Conservation (phyloP, 1,140 invertebrate genomes). For the Drosophila pseudoananassae region DNA sequence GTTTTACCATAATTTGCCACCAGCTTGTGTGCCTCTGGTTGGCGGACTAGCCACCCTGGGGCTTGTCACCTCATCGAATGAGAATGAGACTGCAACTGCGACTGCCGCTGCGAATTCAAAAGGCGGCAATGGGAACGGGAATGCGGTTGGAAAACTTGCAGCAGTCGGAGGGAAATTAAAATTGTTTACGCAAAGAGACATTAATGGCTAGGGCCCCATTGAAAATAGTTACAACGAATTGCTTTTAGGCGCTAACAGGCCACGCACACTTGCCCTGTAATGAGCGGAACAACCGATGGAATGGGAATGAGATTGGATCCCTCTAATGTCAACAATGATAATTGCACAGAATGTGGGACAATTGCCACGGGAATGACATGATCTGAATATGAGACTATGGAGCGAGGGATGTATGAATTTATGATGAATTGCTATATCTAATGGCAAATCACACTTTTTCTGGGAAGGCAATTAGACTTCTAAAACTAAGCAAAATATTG, state of each 20-base stretch:
- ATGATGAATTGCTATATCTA: conserved; percentile 38
- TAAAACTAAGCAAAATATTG: no score
- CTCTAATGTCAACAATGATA: conserved; percentile 35
- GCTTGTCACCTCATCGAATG: conserved; percentile 71
- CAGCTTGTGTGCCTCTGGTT: conserved; percentile 39
- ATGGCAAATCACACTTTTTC: conserved; percentile 24
- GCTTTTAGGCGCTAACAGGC: conserved; percentile 71
- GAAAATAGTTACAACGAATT: conserved; percentile 70
- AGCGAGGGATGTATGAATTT: not conserved
- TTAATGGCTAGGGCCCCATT: conserved; percentile 52
- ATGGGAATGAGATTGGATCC: conserved; percentile 11
- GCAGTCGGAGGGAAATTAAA: conserved; percentile 64
- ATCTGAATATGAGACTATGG: not conserved
- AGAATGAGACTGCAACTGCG: not conserved
- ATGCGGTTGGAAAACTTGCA: conserved; percentile 66
- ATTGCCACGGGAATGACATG: conserved; percentile 26
- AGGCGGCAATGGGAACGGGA: not conserved
- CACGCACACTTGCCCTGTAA: conserved; percentile 44
- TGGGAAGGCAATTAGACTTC: no score
- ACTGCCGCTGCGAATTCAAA: not conserved
- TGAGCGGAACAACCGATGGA: conserved; percentile 19
- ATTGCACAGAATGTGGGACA: conserved; percentile 43
- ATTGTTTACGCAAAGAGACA: conserved; percentile 77
- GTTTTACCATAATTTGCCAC: conserved; percentile 79
- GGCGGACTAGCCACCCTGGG: conserved; percentile 37